Base-by-base conservation (phyloP, 2,113 vertebrate species). In the Echinops telfairi region DNA sequence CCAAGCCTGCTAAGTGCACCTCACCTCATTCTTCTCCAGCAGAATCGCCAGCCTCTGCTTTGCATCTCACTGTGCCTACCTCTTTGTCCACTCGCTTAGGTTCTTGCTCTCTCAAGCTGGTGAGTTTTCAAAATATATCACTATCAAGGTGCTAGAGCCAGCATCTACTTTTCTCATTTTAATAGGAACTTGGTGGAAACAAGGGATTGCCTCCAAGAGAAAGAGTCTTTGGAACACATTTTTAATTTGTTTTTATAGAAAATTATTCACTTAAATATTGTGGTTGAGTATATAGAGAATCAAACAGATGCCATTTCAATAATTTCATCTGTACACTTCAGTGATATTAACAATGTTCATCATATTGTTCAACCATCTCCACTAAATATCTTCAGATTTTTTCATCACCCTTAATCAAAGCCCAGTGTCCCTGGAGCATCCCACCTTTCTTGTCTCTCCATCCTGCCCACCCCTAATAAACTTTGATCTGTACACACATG, bases 131-230 rank as follows among this genome's bases (percentile, higher is more conserved):
- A 76, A 80, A 23, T 66, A 66, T 19, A 80, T 91, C 47, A n/a
- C 20, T 57, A 29, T 15, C 58, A 90, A 71, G 33, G 3, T 86
- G 33, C 20, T 85, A 17, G 47, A 66, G 47, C 77, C 68, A 80
- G 14, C 9, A 95, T 92, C 81, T 84, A 78, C 22, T 81, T 29
- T 4, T 27, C 80, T 29, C 27, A 91, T 68, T 81, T 92, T 86
- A 87, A 58, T 33, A 80, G 47, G 6, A 33, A 80, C 47, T 89
- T 89, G 15, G 11, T 80, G 31, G 43, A 94, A 88, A 94, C 0
- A 73, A 27, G 10, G 68, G 68, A 77, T 70, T 91, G 83, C 68
- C 14, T 12, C 38, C 29, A 77, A 57, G 82, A 94, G n/a, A 86
- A 17, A 87, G 33, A 83, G 6, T 23, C 43, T 78, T 11, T 53